phyloP scores from a whole-genome alignment of 2,888 invertebrate species.

The Syrista parreyssii region DNA sequence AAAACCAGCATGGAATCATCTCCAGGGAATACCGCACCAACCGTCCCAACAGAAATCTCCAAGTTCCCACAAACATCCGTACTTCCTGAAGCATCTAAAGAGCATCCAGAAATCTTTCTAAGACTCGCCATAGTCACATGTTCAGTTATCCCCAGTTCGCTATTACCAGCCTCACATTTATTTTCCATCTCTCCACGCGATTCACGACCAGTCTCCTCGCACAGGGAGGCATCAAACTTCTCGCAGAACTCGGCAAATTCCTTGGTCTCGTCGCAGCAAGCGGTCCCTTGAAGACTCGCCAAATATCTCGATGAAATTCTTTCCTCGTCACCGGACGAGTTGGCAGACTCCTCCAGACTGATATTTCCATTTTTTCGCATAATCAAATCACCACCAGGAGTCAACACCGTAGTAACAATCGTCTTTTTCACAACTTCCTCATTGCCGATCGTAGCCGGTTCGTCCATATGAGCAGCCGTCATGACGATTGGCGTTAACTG shows the following conservation, averaged over 20 bases:
- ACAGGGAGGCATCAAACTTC: neutral
- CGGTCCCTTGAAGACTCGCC: neutral
- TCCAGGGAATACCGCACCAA: neutral
- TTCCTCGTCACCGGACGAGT: neutral
- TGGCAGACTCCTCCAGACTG: neutral
- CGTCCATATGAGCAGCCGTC: conserved; percentile 42
- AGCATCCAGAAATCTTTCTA: neutral
- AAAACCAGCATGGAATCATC: neutral
- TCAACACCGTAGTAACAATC: neutral
- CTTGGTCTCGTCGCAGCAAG: neutral
- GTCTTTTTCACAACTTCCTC: neutral
- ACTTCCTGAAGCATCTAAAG: neutral
- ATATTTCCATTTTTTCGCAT: neutral
- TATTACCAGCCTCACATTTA: neutral
- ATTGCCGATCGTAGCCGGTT: conserved; percentile 10
- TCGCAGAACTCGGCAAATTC: conserved; percentile 1
- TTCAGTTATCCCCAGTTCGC: neutral
- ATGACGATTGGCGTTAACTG: conserved; percentile 27
- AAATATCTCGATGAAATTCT: neutral
- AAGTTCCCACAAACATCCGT: neutral
- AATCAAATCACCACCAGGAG: neutral
- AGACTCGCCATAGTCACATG: neutral
- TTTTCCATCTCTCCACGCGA: neutral
- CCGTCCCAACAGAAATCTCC: neutral
- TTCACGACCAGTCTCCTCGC: neutral